Evolutionary conservation across 1,140 invertebrate genomes (phyloP).

Genomic region (Mercenaria mercenaria): DNA sequence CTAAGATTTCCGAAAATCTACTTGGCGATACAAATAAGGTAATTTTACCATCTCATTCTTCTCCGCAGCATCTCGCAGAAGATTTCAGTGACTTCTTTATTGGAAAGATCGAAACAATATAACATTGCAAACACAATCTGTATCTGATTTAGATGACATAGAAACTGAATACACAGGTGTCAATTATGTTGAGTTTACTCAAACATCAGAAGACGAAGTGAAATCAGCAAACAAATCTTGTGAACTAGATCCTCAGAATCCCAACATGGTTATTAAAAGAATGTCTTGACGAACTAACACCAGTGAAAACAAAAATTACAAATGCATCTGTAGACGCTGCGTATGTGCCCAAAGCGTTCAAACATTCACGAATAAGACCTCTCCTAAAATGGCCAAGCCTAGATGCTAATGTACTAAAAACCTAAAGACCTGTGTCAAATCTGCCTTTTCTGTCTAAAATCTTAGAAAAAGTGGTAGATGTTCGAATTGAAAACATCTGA

Average conservation of each 20-base stretch:
- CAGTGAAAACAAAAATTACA: not conserved
- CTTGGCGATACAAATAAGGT: not conserved
- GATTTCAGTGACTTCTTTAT: slow-evolving; percentile 37
- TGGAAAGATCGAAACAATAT: not conserved
- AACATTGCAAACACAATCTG: not conserved
- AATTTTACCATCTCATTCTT: not conserved
- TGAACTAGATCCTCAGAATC: not conserved
- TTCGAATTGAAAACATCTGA: not conserved
- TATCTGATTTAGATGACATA: not conserved
- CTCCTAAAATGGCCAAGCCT: not conserved
- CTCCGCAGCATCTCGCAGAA: not conserved
- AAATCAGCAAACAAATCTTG: not conserved
- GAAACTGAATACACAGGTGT: slow-evolving; percentile 8
- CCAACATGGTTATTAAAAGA: not conserved
- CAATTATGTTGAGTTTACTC: not conserved
- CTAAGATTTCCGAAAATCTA: not conserved
- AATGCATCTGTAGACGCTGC: not conserved
- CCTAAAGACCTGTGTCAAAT: slow-evolving; percentile 18
- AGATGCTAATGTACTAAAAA: slow-evolving; percentile 29
- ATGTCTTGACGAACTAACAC: not conserved
- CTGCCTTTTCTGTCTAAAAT: not conserved
- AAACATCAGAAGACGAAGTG: not conserved
- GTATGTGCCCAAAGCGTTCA: slow-evolving; percentile 10
- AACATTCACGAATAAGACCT: slow-evolving; percentile 5
- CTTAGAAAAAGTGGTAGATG: not conserved